phyloP scores from a whole-genome alignment of 2,888 invertebrate genomes.

The Cantharis lateralis region DNA sequence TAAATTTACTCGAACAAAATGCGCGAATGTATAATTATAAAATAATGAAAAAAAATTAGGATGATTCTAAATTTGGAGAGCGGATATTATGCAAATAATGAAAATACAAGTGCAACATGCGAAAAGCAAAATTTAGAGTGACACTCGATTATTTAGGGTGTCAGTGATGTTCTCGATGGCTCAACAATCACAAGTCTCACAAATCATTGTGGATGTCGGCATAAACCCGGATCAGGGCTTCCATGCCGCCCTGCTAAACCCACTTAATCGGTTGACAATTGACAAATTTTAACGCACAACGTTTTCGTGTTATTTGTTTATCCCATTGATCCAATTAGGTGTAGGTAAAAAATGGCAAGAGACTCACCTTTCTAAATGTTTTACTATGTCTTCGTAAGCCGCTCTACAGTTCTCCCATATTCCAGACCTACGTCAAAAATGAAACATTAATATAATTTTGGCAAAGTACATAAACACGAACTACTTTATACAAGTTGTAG shows the following conservation, averaged over 20 bases:
- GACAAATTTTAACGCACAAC: slow-evolving; percentile 47
- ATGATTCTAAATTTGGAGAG: not conserved
- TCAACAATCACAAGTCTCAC: slow-evolving; percentile 47
- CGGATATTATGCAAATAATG: slow-evolving; percentile 30
- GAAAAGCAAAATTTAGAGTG: slow-evolving; percentile 43
- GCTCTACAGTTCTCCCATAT: slow-evolving; percentile 96
- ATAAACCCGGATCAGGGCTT: slow-evolving; percentile 47
- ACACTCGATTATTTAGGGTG: slow-evolving; percentile 48
- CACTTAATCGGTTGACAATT: slow-evolving; percentile 48
- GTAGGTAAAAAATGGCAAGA: not conserved
- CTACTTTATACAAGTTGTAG: slow-evolving; percentile 21
- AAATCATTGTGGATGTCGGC: slow-evolving; percentile 52
- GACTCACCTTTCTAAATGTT: slow-evolving; percentile 90
- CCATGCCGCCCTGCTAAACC: slow-evolving; percentile 41
- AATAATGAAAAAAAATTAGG: not conserved
- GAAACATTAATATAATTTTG: slow-evolving; percentile 6
- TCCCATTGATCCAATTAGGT: slow-evolving; percentile 8
- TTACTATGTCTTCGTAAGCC: slow-evolving; percentile 93
- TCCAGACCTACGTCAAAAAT: slow-evolving; percentile 67
- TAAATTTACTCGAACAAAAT: slow-evolving; percentile 1
- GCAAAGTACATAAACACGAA: slow-evolving; percentile 19
- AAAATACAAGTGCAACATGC: slow-evolving; percentile 45
- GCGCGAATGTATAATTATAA: not conserved
- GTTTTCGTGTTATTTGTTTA: slow-evolving; percentile 28
- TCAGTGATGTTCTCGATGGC: slow-evolving; percentile 40